Percentiles rank a stretch among this genome's conserved stretches.
phyloP scores from a whole-genome alignment of 2,888 invertebrate genomes.

The Hipparchia sbordonii region DNA sequence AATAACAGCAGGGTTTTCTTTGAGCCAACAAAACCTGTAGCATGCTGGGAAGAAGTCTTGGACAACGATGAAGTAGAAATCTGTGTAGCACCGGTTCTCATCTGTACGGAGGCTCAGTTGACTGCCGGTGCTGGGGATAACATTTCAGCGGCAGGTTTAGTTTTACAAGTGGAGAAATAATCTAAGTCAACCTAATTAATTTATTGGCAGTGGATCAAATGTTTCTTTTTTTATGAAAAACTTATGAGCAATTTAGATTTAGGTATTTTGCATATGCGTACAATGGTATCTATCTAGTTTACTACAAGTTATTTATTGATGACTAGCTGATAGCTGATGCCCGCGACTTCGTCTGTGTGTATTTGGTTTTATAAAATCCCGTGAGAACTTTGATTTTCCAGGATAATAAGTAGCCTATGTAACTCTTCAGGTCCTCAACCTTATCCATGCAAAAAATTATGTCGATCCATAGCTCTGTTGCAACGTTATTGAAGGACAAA shows the following conservation, averaged over 20 bases:
- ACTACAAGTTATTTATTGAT: constrained; percentile 1
- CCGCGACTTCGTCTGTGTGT: too few relatives aligned
- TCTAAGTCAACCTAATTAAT: constrained; percentile 35
- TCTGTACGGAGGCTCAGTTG: constrained; percentile 90
- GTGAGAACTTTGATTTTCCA: too few relatives aligned
- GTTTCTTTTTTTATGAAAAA: constrained; percentile 6
- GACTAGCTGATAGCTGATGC: background rate
- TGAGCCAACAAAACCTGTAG: constrained; percentile 87
- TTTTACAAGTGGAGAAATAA: constrained; percentile 84
- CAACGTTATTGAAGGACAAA: too few relatives aligned
- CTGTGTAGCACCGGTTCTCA: constrained; percentile 92
- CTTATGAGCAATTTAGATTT: constrained; percentile 9
- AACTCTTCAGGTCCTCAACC: too few relatives aligned
- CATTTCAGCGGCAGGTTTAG: constrained; percentile 93
- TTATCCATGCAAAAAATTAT: too few relatives aligned
- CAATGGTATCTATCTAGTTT: background rate
- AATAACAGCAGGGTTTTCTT: constrained; percentile 84
- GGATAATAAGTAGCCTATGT: too few relatives aligned
- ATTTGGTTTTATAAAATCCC: too few relatives aligned
- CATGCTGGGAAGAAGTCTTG: constrained; percentile 90
- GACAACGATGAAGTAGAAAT: constrained; percentile 82
- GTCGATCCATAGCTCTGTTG: too few relatives aligned
- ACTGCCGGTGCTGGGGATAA: constrained; percentile 95
- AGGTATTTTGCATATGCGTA: background rate
- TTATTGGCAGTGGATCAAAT: constrained; percentile 18